Percentiles rank a stretch among this genome's conserved stretches.
Evolutionary conservation across 2,888 invertebrate genomes (phyloP).

Genomic region (Acleris holmiana): DNA sequence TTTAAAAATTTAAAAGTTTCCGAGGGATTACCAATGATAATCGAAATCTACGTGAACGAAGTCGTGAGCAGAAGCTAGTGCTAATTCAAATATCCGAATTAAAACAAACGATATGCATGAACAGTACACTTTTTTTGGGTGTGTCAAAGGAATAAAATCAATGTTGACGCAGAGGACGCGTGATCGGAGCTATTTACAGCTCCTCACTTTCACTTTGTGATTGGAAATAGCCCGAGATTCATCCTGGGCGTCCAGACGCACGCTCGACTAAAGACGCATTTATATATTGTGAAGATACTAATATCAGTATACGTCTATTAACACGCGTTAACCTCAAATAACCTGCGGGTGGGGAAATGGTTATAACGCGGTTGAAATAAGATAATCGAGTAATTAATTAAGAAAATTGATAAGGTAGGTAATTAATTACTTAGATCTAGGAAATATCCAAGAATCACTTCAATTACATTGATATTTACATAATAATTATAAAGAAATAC

Average conservation of each 20-base stretch:
- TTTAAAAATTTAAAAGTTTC: too few species aligned
- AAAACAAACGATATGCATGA: slow-evolving; percentile 10
- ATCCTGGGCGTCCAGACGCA: slow-evolving; percentile 12
- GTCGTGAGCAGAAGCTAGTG: too few species aligned
- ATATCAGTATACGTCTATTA: not conserved
- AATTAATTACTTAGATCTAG: not conserved
- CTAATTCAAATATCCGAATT: too few species aligned
- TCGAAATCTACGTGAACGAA: too few species aligned
- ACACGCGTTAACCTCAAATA: not conserved
- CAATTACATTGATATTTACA: too few species aligned
- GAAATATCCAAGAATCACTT: not conserved
- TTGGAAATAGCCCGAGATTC: slow-evolving; percentile 26
- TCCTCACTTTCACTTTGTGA: slow-evolving; percentile 18
- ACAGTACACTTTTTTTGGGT: too few species aligned
- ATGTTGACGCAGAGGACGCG: slow-evolving; percentile 20
- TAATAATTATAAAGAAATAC: too few species aligned
- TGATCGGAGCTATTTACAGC: slow-evolving; percentile 26
- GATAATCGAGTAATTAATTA: not conserved
- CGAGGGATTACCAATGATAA: too few species aligned
- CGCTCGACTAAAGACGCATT: not conserved
- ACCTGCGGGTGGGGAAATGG: not conserved
- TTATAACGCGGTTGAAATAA: not conserved
- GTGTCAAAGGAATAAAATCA: slow-evolving; percentile 21
- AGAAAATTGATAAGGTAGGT: not conserved
- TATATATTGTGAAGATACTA: not conserved